A percentile compares a stretch with the other conserved stretches of the same genome.
phyloP scores from a whole-genome alignment of 2,888 invertebrate genomes.

The Leptinotarsa haldemani region DNA sequence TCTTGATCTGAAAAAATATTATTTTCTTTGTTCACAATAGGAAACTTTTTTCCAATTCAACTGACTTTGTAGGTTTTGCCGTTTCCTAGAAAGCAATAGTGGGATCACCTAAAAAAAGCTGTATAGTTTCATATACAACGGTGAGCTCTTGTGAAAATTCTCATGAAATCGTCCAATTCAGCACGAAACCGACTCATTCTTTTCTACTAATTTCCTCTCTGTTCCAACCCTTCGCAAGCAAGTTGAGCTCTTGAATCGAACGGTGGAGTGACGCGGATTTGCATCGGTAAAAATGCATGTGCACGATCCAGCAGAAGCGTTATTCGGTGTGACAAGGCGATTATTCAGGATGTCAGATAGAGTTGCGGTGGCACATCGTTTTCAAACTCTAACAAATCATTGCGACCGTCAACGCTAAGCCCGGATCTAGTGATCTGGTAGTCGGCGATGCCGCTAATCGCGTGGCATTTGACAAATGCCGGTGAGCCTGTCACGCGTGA shows the following conservation, averaged over 20 bases:
- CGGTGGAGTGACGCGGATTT: constrained; percentile 41
- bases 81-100: too few relatives aligned
- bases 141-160: neutral
- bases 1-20: too few relatives aligned
- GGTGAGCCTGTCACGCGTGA: constrained; percentile 32
- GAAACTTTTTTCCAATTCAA: too few relatives aligned
- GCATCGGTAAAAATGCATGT: constrained; percentile 57
- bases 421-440: constrained; percentile 6
- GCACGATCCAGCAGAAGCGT: constrained; percentile 53
- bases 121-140: too few relatives aligned
- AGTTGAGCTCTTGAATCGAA: constrained; percentile 31
- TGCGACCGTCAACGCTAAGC: constrained; percentile 1
- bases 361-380: constrained; percentile 43
- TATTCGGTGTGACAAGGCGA: constrained; percentile 54
- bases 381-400: constrained; percentile 60
- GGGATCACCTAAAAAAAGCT: too few relatives aligned
- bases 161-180: neutral
- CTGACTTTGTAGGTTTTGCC: too few relatives aligned
- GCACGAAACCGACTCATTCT: neutral
- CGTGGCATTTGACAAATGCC: constrained; percentile 33
- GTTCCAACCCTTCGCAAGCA: constrained; percentile 2
- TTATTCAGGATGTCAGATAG: constrained; percentile 45
- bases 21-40: too few relatives aligned
- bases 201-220: too few relatives aligned
- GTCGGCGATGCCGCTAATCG: constrained; percentile 23